Conservation (phyloP, 2,888 invertebrate genomes). For the Drepana falcataria region DNA sequence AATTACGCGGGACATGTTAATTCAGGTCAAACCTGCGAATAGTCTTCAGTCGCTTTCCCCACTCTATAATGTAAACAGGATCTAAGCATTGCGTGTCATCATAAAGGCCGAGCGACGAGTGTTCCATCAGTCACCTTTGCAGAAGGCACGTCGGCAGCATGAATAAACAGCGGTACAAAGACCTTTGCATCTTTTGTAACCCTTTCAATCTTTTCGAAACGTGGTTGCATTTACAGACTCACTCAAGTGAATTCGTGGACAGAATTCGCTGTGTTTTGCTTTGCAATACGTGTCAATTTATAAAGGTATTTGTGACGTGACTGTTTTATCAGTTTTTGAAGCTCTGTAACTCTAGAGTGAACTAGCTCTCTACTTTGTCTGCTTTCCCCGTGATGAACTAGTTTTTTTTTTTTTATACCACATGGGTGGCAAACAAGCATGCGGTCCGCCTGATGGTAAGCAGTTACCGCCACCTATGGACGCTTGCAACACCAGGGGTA, state of each 20-base stretch:
- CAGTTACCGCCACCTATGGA: too few relatives aligned
- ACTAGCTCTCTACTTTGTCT: too few relatives aligned
- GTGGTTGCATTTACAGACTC: constrained; percentile 1
- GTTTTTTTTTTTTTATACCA: too few relatives aligned
- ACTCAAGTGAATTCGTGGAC: not conserved
- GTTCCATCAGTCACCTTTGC: constrained; percentile 1
- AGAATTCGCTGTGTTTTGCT: not conserved
- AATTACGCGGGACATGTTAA: too few relatives aligned
- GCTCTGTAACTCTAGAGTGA: not conserved
- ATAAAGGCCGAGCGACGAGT: not conserved
- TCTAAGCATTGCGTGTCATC: not conserved
- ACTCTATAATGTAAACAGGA: too few relatives aligned
- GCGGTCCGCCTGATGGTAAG: too few relatives aligned
- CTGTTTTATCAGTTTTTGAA: not conserved
- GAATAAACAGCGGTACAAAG: constrained; percentile 1
- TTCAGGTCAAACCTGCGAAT: too few relatives aligned
- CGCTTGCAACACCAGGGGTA: too few relatives aligned
- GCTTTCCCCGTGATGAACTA: too few relatives aligned
- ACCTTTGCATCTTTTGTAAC: constrained; percentile 2
- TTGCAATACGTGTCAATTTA: not conserved
- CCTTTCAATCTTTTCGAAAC: constrained; percentile 2
- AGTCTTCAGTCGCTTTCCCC: too few relatives aligned
- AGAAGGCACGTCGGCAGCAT: not conserved
- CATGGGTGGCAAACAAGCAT: too few relatives aligned
- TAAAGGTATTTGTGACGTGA: not conserved